phyloP scores from a whole-genome alignment of 2,888 invertebrate genomes.

The Stenoptilia bipunctidactyla region DNA sequence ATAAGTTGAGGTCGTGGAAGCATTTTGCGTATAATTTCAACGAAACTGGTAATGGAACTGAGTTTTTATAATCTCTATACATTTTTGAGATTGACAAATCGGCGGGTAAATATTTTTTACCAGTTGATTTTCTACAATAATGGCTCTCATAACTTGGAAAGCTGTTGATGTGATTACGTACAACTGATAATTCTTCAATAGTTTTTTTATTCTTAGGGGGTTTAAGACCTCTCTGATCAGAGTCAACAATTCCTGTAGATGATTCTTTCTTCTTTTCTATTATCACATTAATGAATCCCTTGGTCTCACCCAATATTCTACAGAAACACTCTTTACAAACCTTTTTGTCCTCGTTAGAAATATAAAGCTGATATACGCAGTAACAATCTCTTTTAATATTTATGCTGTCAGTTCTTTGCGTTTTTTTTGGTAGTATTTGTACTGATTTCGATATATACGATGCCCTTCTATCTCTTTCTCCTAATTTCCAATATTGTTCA shows the following conservation, averaged over 20 bases:
- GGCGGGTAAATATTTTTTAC: constrained; percentile 13
- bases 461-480: constrained; percentile 11
- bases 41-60: no score
- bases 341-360: constrained; percentile 4
- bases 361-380: constrained; percentile 5
- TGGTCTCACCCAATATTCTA: constrained; percentile 7
- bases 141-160: constrained; percentile 16
- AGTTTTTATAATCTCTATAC: no score
- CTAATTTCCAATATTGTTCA: constrained; percentile 13
- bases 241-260: no score
- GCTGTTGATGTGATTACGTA: constrained; percentile 8
- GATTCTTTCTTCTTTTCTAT: constrained; percentile 2
- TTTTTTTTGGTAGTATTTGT: constrained; percentile 8
- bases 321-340: constrained; percentile 10
- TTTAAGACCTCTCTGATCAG: no score
- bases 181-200: no score
- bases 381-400: constrained; percentile 6
- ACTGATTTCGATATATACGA: constrained; percentile 9
- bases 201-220: no score
- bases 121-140: constrained; percentile 14
- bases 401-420: constrained; percentile 6
- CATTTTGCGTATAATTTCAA: constrained; percentile 10
- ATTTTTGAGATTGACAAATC: constrained; percentile 13
- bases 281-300: constrained; percentile 8
- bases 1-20: constrained; percentile 15